Evolutionary conservation across 2,888 invertebrate genomes (phyloP), one percentile per base, ranked within the genome.

Genomic region (Anthoptus insignis): DNA sequence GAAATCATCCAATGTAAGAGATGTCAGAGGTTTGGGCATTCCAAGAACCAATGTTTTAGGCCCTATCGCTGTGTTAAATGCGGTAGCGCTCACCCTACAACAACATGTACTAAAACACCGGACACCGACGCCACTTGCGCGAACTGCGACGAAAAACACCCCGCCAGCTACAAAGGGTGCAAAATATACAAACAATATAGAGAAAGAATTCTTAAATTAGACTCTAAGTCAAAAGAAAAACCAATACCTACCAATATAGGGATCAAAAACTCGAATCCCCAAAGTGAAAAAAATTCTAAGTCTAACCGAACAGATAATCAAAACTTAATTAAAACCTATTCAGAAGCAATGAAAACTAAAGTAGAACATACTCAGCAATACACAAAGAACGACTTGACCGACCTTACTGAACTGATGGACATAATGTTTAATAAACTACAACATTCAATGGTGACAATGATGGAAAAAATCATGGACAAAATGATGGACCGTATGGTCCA

Each of bases 61-160:
- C 71, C 74, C 1, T 72, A 47, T 37, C 34, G 72, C 11, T 75
- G 73, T 27, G 72, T 75, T 3, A 75, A 75, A 64, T 75, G 73
- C 45, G 73, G 65, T 7, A 50, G 65, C 5, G 59, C 57, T 3
- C 69, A 70, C 34, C 64, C 60, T 45, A 69, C 69, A 14, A 56
- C 57, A 8, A 59, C 19, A 50, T 66, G 73, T 49, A 29, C 39
- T 8, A 73, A 73, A 64, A 65, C n/a, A 3, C 60, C 60, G n/a
- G 66, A 72, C 9, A 71, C 71, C 2, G 67, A 69, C 4, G 74
- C 72, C 8, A 66, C 11, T 5, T 37, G 37, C 11, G 37, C 37
- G 11, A 37, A 37, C 13, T 37, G 37, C n/a, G 13, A 37, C 11
- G 37, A 13, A 5, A 37, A 37, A 37, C 37, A 37, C n/a, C 37